These are phyloP conservation scores for Schlechtendalia chinensis DNA, from an alignment of 1,140 invertebrate genomes.

Conservation along the genomic window DNA sequence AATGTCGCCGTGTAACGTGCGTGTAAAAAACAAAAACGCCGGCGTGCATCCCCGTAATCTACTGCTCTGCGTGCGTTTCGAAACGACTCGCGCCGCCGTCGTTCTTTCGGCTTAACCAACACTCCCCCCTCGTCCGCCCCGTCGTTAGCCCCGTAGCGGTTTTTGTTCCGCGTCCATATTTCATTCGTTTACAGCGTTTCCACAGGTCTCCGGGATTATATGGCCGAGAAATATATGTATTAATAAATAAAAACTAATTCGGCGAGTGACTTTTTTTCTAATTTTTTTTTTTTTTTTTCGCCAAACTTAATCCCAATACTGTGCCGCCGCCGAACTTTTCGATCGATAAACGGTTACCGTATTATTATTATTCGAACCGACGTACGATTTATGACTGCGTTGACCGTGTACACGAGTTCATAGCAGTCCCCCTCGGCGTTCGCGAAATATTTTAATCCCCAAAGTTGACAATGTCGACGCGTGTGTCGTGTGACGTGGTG, in stretches of 20 bases:
- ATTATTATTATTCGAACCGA: background rate
- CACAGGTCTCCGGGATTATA: conserved; percentile 13
- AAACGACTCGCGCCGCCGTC: background rate
- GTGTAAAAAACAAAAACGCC: background rate
- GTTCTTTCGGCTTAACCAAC: background rate
- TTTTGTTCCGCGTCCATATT: background rate
- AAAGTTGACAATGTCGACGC: background rate
- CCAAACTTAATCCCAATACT: background rate
- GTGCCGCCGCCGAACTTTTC: background rate
- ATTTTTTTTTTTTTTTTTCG: no score
- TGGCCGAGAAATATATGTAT: background rate
- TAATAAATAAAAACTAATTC: background rate
- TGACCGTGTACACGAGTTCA: background rate
- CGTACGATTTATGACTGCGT: no score
- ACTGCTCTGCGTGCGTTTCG: no score
- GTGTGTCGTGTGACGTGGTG: no score
- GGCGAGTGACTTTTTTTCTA: background rate
- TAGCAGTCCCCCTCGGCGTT: background rate
- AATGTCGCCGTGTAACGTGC: conserved; percentile 21
- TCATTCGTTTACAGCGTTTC: background rate
- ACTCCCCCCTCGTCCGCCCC: no score
- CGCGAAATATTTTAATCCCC: background rate
- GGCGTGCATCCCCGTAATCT: background rate
- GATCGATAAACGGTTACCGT: background rate
- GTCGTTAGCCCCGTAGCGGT: no score